Evolutionary conservation across 1,140 invertebrate genomes (phyloP), one percentile per base, ranked within the genome.

Genomic region (Pogonognathellus flavescens): DNA sequence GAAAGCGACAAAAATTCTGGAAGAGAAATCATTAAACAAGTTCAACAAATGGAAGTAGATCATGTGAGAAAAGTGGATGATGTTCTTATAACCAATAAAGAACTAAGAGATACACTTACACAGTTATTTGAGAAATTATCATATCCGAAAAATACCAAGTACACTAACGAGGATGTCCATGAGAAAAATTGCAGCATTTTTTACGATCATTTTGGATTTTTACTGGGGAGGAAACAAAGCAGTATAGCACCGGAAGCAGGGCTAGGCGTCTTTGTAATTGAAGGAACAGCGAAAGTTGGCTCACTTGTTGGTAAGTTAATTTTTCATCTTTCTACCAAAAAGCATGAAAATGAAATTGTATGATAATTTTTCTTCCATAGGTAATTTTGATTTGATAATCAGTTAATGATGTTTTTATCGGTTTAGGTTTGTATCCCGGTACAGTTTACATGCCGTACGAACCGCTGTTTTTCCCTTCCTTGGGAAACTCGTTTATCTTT

Each of bases 401-500:
- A 20, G 8, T 84, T n/a, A n/a, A 70, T 50, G 25, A 55, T 82
- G n/a, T 16, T 70, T 52, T 81, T 50, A 60, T 60, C 4, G 0
- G 20, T 70, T 84, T 50, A 88, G 86, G 84, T 10, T 49, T 88
- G 8, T 88, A 88, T 31, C 86, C 86, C 18, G 88, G 88, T 62
- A 88, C 90, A 11, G 87, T 92, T 9, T 92, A 92, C 86, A 85
- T 89, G 60, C 89, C 89, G n/a, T 89, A 89, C 84, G 91, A 92
- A 80, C 92, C 92, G 8, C 88, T 92, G 16, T 90, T 92, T n/a
- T 88, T 92, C 14, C 91, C 91, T 82, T 92, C 92, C 59, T 62
- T 92, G 83, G 89, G 86, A 9, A 92, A 92, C 87, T 90, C 89
- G 18, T 92, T 91, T 85, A 91, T 92, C 16, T 92, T 92, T 84